Evolutionary conservation across 2,113 vertebrate genomes (phyloP), one percentile per base, ranked within the genome.

Genomic region (Amphiprion ocellaris): DNA sequence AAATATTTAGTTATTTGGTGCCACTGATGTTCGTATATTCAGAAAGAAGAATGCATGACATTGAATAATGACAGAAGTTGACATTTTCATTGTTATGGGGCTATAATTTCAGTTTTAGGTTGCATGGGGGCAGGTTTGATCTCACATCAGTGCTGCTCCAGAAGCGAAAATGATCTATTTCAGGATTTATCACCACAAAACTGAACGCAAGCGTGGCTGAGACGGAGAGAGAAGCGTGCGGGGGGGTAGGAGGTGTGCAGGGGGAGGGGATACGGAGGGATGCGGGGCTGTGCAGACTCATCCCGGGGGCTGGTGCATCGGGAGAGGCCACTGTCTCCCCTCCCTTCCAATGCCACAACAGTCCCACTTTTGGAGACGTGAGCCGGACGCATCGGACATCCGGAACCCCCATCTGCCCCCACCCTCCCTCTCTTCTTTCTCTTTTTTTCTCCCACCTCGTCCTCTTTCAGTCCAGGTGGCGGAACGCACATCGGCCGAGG

Each of bases 401-500:
- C 94, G 90, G 94, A 90, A 93, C 90, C 93, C 93, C 94, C 30
- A 92, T 59, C 90, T 86, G 67, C 50, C 61, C 65, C 55, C 84
- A 6, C 65, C 62, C 71, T 52, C 19, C 16, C 46, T 10, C 63
- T 30, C 8, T 4, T 19, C 37, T n/a, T 37, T 12, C 30, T 49
- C 46, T 49, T 28, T 50, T 56, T 61, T n/a, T 15, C 41, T 30
- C 63, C 73, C 61, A 74, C 60, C 70, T 85, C 55, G 68, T 30
- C 67, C 79, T 69, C 71, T 81, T 88, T 92, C 90, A 93, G 90
- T 91, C 94, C 92, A 92, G 92, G 89, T 92, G 86, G 88, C 89
- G 91, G 91, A 79, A 83, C 95, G 82, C 94, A 91, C 83, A 79
- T 89, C 82, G 94, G 89, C 93, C 89, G 94, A 88, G 95, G 95